A percentile compares a stretch with the other conserved stretches of the same genome.
Evolutionary conservation across 2,113 vertebrate genomes (phyloP).

Genomic region (Macroglossus sobrinus): DNA sequence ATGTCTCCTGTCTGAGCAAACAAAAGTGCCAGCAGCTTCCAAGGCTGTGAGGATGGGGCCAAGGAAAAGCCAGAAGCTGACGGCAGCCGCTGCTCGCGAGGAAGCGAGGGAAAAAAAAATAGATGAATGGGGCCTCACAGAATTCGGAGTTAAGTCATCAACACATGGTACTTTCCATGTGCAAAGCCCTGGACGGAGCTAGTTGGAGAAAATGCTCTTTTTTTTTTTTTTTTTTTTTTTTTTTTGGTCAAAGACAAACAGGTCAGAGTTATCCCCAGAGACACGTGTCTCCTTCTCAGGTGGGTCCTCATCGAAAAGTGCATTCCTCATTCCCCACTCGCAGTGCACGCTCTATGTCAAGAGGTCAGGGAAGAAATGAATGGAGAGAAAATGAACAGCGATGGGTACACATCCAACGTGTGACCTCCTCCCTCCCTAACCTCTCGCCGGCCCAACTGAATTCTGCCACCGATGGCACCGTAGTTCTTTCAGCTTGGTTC

Average conservation of each 20-base stretch:
- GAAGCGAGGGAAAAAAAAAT: not conserved
- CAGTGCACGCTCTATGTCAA: not conserved
- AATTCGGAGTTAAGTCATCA: not conserved
- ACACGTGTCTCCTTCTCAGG: not conserved
- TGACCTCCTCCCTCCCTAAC: not conserved
- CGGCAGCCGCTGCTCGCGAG: not conserved
- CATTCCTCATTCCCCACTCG: not conserved
- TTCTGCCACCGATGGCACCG: not conserved
- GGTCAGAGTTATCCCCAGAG: not conserved
- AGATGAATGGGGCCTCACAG: not conserved
- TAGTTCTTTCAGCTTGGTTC: not conserved
- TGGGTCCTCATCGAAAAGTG: not conserved
- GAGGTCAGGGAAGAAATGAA: not conserved
- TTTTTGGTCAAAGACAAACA: not conserved
- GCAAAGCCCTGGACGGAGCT: not conserved
- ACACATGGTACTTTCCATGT: not conserved
- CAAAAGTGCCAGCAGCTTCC: not conserved
- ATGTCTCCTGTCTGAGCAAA: not conserved
- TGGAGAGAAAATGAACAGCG: fast-evolving
- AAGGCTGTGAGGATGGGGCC: not conserved
- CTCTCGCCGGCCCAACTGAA: not conserved
- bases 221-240: no score
- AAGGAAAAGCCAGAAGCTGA: not conserved
- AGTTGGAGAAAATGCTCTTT: not conserved
- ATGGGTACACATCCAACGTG: fast-evolving